Base-by-base conservation (phyloP, 2,888 invertebrate species). In the Junonia oenone region DNA sequence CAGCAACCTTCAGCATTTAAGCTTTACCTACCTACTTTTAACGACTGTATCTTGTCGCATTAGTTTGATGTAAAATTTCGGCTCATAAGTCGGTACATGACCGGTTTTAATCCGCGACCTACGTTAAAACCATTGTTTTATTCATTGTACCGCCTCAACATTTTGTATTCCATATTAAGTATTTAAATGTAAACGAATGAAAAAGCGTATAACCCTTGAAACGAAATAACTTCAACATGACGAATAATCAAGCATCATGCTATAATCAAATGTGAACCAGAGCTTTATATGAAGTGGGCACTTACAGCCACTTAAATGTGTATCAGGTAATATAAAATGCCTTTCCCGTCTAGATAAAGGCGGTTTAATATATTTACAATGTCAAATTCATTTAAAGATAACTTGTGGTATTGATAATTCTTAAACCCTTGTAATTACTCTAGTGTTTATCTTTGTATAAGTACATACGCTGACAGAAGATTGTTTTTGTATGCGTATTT, bases 251-350 rank as follows among this genome's bases (percentile, higher is more conserved):
- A 50, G 55, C 45, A 48, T 33, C 33, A 47, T 40, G 26, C 38
- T 47, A 35, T 51, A 56, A 47, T 56, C 51, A 47, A 48, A 46
- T 47, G 50, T 54, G 46, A 50, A 31, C 48, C 52, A 50, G 49
- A 45, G 57, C 50, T 50, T 33, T 17, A 29, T 40, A 43, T 47
- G 38, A 54, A 58, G 54, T 50, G 54, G 45, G 46, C 54, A 54
- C 54, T 54, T 43, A 50, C 33, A 17, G 19, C 27, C 45, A 22
- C 55, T 57, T 48, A 26, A 26, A 29, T 47, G 27, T 43, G 51
- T 57, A 50, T 55, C 52, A 55, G 48, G 45, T 56, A 58, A 61
- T 49, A 55, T 61, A 55, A 56, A 56, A 52, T 43, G 47, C 26
- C 19, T 43, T 29, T 51, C 15, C 19, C 45, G 35, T 56, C 14